These are phyloP conservation scores for Cheilosia vernalis DNA, from an alignment of 2,888 invertebrate species.

Conservation along the genomic window DNA sequence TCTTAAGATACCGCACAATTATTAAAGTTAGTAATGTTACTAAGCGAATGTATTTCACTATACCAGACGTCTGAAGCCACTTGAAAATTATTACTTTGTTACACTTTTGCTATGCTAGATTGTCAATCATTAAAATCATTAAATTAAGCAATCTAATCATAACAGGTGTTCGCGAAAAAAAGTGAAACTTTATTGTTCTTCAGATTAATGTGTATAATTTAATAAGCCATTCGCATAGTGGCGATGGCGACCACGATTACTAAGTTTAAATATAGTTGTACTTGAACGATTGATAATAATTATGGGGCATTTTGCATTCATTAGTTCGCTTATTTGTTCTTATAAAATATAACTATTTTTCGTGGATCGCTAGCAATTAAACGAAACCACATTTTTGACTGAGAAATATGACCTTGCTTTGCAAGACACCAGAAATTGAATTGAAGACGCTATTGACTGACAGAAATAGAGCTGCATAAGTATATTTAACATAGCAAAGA, in stretches of 20 bases:
- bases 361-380: not conserved
- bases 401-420: too few relatives aligned
- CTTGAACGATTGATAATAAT: too few relatives aligned
- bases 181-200: constrained; percentile 16
- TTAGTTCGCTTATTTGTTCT: too few relatives aligned
- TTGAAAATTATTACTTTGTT: constrained; percentile 20
- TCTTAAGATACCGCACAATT: not conserved
- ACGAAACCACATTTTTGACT: not conserved
- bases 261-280: not conserved
- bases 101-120: not conserved
- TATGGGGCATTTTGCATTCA: too few relatives aligned
- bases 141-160: constrained; percentile 46
- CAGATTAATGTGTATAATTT: constrained; percentile 13
- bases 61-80: constrained; percentile 9
- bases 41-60: constrained; percentile 2
- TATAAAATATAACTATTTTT: not conserved
- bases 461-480: too few relatives aligned
- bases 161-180: constrained; percentile 47
- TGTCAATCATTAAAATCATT: not conserved
- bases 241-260: not conserved
- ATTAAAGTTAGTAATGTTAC: constrained; percentile 18
- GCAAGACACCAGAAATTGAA: too few relatives aligned
- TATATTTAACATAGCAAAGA: too few relatives aligned
- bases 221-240: not conserved
- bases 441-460: too few relatives aligned